phyloP scores from a whole-genome alignment of 2,888 invertebrate species.

The Sturmia bella region DNA sequence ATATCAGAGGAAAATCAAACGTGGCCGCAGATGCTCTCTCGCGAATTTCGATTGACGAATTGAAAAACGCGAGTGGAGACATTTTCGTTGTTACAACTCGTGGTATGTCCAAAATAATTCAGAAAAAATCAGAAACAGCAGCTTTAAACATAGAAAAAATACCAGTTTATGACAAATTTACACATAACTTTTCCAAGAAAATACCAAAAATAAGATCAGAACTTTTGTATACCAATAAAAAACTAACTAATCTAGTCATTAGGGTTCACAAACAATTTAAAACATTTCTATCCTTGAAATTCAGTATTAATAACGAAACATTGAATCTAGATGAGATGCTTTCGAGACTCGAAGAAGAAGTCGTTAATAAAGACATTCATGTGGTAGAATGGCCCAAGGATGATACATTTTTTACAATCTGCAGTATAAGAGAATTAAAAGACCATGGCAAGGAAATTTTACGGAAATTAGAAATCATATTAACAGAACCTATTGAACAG shows the following conservation, averaged over 20 bases:
- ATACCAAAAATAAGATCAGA: too few relatives aligned
- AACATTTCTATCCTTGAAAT: not conserved
- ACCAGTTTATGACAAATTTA: too few relatives aligned
- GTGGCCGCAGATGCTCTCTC: too few relatives aligned
- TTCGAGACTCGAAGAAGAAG: constrained; percentile 15
- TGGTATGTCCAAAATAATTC: too few relatives aligned
- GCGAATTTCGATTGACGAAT: not conserved
- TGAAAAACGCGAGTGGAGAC: not conserved
- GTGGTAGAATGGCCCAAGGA: constrained; percentile 5
- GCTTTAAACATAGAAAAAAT: too few relatives aligned
- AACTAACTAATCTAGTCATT: not conserved
- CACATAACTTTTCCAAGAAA: too few relatives aligned
- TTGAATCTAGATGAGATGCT: constrained; percentile 5
- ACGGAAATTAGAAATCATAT: not conserved
- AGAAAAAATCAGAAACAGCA: too few relatives aligned
- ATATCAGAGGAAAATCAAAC: too few relatives aligned
- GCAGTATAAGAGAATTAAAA: constrained; percentile 4
- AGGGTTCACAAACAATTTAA: not conserved
- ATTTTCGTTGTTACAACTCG: too few relatives aligned
- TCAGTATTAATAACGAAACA: constrained; percentile 11
- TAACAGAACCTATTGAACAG: constrained; percentile 1
- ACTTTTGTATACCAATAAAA: not conserved
- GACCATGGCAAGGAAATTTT: not conserved
- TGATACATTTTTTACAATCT: constrained; percentile 12
- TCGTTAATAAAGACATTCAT: constrained; percentile 1